Evolutionary conservation across 1,140 invertebrate species (phyloP).

Genomic region (Periplaneta americana): DNA sequence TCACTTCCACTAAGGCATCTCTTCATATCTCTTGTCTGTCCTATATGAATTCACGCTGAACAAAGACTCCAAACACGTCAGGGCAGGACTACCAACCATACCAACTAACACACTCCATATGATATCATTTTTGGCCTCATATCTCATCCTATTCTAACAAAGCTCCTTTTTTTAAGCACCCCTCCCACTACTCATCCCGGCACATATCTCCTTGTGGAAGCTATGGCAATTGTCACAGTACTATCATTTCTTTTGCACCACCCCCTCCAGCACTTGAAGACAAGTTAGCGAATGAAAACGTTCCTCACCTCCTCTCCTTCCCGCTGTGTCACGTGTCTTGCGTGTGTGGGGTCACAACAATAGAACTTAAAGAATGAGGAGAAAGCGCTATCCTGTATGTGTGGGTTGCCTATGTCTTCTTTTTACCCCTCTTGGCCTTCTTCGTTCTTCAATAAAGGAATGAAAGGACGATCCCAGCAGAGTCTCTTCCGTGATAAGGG

Average conservation of each 20-base stretch:
- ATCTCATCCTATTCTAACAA: neutral
- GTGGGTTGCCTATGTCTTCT: neutral
- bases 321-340: neutral
- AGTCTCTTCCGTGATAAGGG: neutral
- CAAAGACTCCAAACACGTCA: neutral
- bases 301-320: neutral
- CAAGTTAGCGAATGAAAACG: neutral
- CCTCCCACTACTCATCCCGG: no score
- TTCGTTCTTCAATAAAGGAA: neutral
- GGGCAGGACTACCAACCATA: neutral
- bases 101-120: neutral
- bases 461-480: neutral
- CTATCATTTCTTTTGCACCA: neutral
- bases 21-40: neutral
- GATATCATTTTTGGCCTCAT: neutral
- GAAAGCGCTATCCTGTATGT: neutral
- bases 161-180: neutral
- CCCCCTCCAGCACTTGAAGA: neutral
- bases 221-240: neutral
- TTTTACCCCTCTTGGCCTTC: neutral
- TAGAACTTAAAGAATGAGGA: neutral
- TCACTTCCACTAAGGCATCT: neutral
- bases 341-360: neutral
- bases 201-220: neutral
- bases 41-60: neutral